A percentile compares a stretch with the other conserved stretches of the same genome.
phyloP scores from a whole-genome alignment of 2,113 vertebrate species.

The Misgurnus mizolepis region DNA sequence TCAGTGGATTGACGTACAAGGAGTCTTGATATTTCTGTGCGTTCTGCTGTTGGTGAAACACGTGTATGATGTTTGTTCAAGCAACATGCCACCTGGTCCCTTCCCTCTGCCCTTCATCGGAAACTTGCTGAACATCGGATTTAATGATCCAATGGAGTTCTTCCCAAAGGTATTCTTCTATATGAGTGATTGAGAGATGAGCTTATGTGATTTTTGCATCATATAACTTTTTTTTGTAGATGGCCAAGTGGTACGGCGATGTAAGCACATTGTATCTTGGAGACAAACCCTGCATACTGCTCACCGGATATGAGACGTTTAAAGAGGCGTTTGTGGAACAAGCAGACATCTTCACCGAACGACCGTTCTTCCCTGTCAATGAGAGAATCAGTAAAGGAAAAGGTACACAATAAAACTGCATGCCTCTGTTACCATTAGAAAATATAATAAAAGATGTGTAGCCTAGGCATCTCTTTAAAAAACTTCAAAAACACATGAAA shows the following conservation, averaged over 20 bases:
- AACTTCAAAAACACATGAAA: too few species aligned
- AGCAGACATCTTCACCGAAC: constrained; percentile 57
- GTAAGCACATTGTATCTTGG: constrained; percentile 60
- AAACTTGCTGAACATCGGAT: constrained; percentile 55
- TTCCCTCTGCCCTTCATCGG: constrained; percentile 56
- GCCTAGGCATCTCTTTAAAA: too few species aligned
- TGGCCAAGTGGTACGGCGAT: constrained; percentile 53
- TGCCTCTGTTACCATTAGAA: too few species aligned
- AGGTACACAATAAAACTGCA: constrained; percentile 55
- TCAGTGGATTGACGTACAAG: constrained; percentile 59
- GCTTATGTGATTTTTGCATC: too few species aligned
- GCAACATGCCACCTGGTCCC: constrained; percentile 62
- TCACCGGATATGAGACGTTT: constrained; percentile 55
- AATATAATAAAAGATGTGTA: too few species aligned
- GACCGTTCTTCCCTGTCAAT: constrained; percentile 44
- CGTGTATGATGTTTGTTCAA: background rate
- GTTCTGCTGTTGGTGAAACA: constrained; percentile 64
- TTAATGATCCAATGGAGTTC: constrained; percentile 32
- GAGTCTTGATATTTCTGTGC: constrained; percentile 68
- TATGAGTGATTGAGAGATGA: too few species aligned
- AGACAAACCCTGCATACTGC: constrained; percentile 33
- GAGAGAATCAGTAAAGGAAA: background rate
- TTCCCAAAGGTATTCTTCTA: constrained; percentile 49
- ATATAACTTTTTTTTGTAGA: constrained; percentile 46
- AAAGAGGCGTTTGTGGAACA: constrained; percentile 61